A percentile compares a stretch with the other conserved stretches of the same genome.
phyloP scores from a whole-genome alignment of 2,797 vertebrate species.

The Toxotes lorentzi region DNA sequence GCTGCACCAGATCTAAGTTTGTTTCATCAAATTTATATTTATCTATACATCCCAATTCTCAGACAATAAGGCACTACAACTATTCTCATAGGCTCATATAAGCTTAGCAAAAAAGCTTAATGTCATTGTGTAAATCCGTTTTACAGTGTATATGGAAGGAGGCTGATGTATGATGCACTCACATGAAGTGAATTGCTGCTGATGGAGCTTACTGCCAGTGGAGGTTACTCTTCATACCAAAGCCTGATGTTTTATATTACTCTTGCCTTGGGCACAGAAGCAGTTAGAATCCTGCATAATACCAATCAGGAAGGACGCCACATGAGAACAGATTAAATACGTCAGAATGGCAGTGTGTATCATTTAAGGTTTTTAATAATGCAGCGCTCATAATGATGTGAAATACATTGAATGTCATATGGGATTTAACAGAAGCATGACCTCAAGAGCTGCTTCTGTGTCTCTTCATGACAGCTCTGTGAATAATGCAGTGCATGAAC shows the following conservation, averaged over 20 bases:
- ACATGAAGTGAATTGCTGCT: background rate
- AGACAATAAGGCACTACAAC: background rate
- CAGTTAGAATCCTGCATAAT: constrained; percentile 16
- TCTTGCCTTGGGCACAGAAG: constrained; percentile 11
- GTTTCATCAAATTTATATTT: no score
- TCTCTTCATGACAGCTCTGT: constrained; percentile 22
- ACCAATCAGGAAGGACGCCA: constrained; percentile 13
- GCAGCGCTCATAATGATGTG: constrained; percentile 14
- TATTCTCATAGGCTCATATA: background rate
- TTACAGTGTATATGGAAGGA: background rate
- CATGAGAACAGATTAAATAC: constrained; percentile 37
- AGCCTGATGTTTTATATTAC: background rate
- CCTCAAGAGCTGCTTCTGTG: constrained; percentile 6
- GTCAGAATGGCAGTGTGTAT: background rate
- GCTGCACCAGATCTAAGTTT: no score
- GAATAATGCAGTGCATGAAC: constrained; percentile 52
- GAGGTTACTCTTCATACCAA: constrained; percentile 16
- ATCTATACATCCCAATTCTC: no score
- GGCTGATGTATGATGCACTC: background rate
- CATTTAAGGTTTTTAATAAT: constrained; percentile 50
- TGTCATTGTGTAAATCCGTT: background rate
- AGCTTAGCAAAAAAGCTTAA: background rate
- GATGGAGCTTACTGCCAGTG: background rate
- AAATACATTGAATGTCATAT: background rate
- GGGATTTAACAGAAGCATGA: background rate